Base-by-base conservation (phyloP, 2,888 invertebrate species). In the Oxycera nigricornis region DNA sequence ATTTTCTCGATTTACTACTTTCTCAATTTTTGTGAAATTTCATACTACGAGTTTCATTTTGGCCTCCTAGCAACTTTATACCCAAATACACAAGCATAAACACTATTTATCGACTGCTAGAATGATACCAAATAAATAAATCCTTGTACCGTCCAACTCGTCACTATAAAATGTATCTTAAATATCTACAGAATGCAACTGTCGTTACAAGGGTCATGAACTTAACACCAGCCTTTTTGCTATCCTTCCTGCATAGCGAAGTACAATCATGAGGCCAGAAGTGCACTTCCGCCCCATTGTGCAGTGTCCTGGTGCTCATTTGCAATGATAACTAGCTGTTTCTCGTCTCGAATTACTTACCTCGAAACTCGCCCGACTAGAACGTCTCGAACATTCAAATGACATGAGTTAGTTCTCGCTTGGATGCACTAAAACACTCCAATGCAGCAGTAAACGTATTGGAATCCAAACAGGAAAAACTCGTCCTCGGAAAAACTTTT, bases 391-490 rank as follows among this genome's bases (percentile, higher is more conserved):
- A 24, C 65, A 41, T 20, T 65, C 65, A 26, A 24, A 65, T 24
- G 41, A 14, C 65, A 65, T 41, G 41, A 65, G 41, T n/a, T n/a
- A n/a, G n/a, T 41, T 65, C 41, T 65, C 65, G 65, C 39, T 65
- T 26, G 65, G 24, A 24, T 65, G 41, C 65, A 39, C 65, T 65
- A 65, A 65, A 65, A 39, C 65, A 65, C 65, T 41, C n/a, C 24
- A 65, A n/a, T 65, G 65, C 65, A 65, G 65, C 65, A 65, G 41
- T 55, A 46, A 46, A 46, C 46, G 46, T 14, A 46, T n/a, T n/a
- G n/a, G 46, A 46, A 46, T 11, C 46, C 46, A 46, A 46, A 46
- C 46, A 46, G 61, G 20, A 61, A 61, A 61, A 59, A 59, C 59
- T 59, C 22, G n/a, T n/a, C n/a, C 28, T 28, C 28, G 35, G 35